phyloP scores from a whole-genome alignment of 2,888 invertebrate species.

The Drosophila recens region DNA sequence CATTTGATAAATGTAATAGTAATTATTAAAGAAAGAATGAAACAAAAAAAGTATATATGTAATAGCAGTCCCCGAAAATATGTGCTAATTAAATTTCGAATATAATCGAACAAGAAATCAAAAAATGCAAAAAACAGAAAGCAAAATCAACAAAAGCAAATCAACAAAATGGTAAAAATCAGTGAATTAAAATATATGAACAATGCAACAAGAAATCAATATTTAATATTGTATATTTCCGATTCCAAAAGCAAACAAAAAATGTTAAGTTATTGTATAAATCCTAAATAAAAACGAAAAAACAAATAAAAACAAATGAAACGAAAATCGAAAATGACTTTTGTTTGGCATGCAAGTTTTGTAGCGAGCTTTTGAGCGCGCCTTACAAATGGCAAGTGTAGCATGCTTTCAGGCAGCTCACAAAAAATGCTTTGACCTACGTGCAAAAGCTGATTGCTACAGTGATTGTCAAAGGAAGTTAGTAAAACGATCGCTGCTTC shows the following conservation, averaged over 20 bases:
- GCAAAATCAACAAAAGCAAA: constrained; percentile 33
- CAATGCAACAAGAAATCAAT: constrained; percentile 67
- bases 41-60: constrained; percentile 34
- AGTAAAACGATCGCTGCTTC: constrained; percentile 42
- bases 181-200: constrained; percentile 37
- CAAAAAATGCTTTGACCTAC: neutral
- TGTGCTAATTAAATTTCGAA: constrained; percentile 53
- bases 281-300: constrained; percentile 66
- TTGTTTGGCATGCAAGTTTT: neutral
- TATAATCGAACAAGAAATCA: constrained; percentile 34
- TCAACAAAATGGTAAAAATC: constrained; percentile 34
- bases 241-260: constrained; percentile 74
- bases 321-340: neutral
- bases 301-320: constrained; percentile 16
- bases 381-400: neutral
- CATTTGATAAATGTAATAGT: constrained; percentile 72
- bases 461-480: constrained; percentile 7
- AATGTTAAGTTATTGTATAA: constrained; percentile 81
- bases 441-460: constrained; percentile 12
- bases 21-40: constrained; percentile 41
- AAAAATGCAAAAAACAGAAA: constrained; percentile 31
- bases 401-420: constrained; percentile 36
- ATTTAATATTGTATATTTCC: constrained; percentile 83
- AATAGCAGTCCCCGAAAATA: constrained; percentile 44
- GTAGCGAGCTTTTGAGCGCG: constrained; percentile 25